Percentiles rank a stretch among this genome's conserved stretches.
Evolutionary conservation across 64 coral and sea anemone genomes (phyloP).

Genomic region (Acropora yongei): DNA sequence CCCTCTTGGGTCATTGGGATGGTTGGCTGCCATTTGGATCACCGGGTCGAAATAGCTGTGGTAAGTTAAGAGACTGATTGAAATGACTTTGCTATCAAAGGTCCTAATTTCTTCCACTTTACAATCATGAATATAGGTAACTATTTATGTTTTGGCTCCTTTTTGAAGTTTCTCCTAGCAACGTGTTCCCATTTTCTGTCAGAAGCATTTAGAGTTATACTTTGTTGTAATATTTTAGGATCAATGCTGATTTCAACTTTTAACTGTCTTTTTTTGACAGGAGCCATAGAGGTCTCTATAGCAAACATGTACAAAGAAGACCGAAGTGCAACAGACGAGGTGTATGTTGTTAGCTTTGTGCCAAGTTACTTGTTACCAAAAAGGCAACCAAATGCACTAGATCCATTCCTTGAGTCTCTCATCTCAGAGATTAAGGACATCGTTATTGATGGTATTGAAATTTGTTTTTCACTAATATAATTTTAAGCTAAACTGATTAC

Average conservation of each 20-base stretch:
- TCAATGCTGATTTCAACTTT: background rate
- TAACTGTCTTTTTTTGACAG: background rate
- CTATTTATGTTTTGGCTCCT: too few relatives aligned
- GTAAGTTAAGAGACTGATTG: background rate
- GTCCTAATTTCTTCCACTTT: too few relatives aligned
- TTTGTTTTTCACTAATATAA: too few relatives aligned
- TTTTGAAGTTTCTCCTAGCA: too few relatives aligned
- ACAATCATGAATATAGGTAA: too few relatives aligned
- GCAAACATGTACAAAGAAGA: conserved; percentile 46
- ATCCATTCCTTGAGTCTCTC: background rate
- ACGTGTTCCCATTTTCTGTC: too few relatives aligned
- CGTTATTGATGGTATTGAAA: background rate
- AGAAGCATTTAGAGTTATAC: background rate
- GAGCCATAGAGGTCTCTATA: conserved; percentile 28
- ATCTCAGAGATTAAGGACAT: background rate
- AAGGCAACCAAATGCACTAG: background rate
- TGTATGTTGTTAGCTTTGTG: conserved; percentile 57
- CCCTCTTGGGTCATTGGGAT: background rate
- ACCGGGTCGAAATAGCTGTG: conserved; percentile 14
- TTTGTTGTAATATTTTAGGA: background rate
- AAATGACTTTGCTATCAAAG: too few relatives aligned
- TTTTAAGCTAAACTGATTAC: too few relatives aligned
- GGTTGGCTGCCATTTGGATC: conserved; percentile 12
- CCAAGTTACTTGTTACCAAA: background rate
- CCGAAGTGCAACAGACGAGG: conserved; percentile 18